Evolutionary conservation across 1,140 invertebrate species (phyloP), one percentile per base, ranked within the genome.

Genomic region (Sminthurides bifidus): DNA sequence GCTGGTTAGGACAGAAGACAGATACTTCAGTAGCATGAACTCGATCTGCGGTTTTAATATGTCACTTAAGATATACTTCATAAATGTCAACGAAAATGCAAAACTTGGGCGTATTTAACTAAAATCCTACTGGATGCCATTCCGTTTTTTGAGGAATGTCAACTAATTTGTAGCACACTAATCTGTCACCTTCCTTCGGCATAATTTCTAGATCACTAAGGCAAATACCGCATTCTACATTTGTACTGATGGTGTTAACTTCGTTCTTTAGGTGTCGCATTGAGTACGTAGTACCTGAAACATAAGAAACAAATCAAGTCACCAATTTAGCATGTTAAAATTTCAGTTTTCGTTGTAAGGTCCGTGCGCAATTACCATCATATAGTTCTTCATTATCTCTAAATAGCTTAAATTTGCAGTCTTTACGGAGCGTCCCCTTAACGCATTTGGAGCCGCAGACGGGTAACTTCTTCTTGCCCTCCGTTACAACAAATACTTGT

Each of bases 211-310:
- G 58, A 67, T 90, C 79, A 0, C 77, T 74, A 15, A 97, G 75
- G 52, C 79, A 79, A 23, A 97, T 65, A 0, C 92, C 92, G 72
- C 92, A 96, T 69, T 96, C 91, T 19, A 82, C 74, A 67, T 86
- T 85, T 45, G 77, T 81, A 67, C 89, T 88, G 24, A 97, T 83
- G 0, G 76, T 75, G 12, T 83, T 81, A 0, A 92, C 87, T 75
- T 95, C 91, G 59, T 82, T 78, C 70, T 95, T 95, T 6, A 92
- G 68, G 71, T 95, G 89, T 64, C 82, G 81, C 80, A 97, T 82
- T 2, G 88, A 90, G 24, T 72, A 68, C 30, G 92, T 65, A 64
- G 75, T 74, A 43, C 88, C 87, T 87, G 59, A 26, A 68, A 71
- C 21, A 59, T 62, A 61, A 64, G 60, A 40, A 58, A 31, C 29